phyloP scores from a whole-genome alignment of 2,797 vertebrate species.

The Buphagus erythrorhynchus region DNA sequence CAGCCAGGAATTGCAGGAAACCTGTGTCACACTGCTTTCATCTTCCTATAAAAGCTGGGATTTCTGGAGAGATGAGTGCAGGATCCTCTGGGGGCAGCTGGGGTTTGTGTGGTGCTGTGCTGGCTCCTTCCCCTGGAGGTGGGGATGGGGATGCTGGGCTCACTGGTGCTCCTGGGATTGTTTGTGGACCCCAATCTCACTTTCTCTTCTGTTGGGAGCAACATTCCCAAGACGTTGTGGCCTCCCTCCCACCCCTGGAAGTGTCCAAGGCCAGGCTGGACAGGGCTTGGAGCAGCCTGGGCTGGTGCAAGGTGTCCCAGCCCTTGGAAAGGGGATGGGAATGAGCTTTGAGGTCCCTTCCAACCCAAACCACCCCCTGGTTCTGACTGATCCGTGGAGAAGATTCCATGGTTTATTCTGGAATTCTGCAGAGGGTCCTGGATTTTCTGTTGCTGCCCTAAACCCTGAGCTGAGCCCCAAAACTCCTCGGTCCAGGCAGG shows the following conservation, averaged over 20 bases:
- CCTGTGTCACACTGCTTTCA: conserved; percentile 48
- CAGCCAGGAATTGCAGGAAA: conserved; percentile 22
- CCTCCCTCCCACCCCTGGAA: not conserved
- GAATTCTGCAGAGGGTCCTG: not conserved
- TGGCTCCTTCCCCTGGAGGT: not conserved
- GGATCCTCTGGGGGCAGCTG: not conserved
- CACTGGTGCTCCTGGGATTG: not conserved
- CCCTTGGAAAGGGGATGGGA: not conserved
- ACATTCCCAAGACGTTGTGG: not conserved
- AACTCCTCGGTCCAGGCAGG: not conserved
- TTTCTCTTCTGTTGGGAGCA: not conserved
- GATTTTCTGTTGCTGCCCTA: not conserved
- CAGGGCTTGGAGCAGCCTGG: not conserved
- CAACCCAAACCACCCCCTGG: not conserved
- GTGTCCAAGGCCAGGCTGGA: not conserved
- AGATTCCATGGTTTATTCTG: not conserved
- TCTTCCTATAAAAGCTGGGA: not conserved
- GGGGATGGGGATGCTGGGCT: not conserved
- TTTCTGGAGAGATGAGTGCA: not conserved
- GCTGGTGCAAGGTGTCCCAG: not conserved
- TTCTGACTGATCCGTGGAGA: fast-evolving
- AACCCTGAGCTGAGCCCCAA: not conserved
- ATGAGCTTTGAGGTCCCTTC: not conserved
- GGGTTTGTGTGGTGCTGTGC: not conserved
- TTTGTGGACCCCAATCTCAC: not conserved